phyloP scores from a whole-genome alignment of 2,797 vertebrate species.

The Tapera naevia region DNA sequence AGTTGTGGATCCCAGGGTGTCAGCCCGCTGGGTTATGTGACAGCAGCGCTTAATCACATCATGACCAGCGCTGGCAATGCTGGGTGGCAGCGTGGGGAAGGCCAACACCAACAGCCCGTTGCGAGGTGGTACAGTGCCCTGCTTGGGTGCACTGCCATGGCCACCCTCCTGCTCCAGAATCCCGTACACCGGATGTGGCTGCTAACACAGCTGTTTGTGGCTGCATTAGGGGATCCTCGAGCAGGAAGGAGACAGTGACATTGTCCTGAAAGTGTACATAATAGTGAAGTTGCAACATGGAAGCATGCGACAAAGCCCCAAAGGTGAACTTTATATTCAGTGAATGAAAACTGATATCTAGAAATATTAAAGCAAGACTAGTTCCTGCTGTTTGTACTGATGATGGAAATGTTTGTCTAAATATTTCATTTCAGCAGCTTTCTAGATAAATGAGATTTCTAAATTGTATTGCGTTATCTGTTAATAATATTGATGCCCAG shows the following conservation, averaged over 20 bases:
- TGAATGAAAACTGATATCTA: neutral
- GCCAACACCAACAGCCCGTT: neutral
- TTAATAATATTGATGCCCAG: neutral
- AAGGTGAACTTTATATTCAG: neutral
- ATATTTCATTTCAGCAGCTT: neutral
- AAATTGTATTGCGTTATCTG: neutral
- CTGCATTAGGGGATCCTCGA: neutral
- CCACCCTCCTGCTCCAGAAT: neutral
- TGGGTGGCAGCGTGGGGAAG: neutral
- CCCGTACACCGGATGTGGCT: neutral
- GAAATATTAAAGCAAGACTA: neutral
- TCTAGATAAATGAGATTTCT: neutral
- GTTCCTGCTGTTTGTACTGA: neutral
- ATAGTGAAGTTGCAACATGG: neutral
- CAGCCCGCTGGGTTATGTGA: neutral
- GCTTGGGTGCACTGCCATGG: neutral
- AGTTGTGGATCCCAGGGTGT: neutral
- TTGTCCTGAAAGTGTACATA: neutral
- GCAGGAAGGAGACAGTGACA: neutral
- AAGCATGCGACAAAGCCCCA: neutral
- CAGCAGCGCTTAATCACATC: neutral
- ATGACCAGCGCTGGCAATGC: neutral
- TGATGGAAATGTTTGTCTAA: neutral
- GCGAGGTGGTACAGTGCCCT: fast-evolving
- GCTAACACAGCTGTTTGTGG: neutral